Evolutionary conservation across 2,888 invertebrate genomes (phyloP), one percentile per base, ranked within the genome.

Genomic region (Abrostola triplasia): DNA sequence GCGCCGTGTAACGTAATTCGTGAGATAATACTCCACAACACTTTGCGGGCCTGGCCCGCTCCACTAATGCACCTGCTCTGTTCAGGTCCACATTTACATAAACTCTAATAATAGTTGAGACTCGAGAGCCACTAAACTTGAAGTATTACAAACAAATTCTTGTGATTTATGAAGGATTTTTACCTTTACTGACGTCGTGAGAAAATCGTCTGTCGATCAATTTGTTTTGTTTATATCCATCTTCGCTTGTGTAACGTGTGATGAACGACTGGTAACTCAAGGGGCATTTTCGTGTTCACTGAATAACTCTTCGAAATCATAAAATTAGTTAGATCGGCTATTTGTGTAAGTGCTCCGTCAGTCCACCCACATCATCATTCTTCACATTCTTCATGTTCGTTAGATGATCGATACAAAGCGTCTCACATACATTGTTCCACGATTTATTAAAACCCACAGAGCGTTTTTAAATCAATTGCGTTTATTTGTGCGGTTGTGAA

Each of bases 61-160:
- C 42, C 59, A 49, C 73, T 77, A 73, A 76, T 76, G 73, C 72
- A 76, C 76, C 66, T 66, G 59, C 69, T 54, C 48, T 40, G 48
- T 24, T 36, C 55, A 63, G 40, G 49, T 49, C 42, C 12, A 68
- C 48, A 65, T 68, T 59, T 62, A 61, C 61, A 62, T 59, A 38
- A 49, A 64, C 48, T 71, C 68, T 79, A 79, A 64, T 74, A 71
- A 77, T 79, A 79, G 49, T 42, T 35, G 36, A 50, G 24, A 24
- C 24, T 24, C 24, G 24, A 24, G 47, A 75, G 35, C 62, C 59
- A 69, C 60, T 73, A 70, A 77, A 77, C 55, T 57, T 66, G 58
- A 59, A 64, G 36, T 53, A 67, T 67, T 66, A 56, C 61, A 70
- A 77, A 77, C 59, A 68, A 52, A 54, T 35, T 5, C 44, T 35